These are phyloP conservation scores for Thereva unica DNA, from an alignment of 2,888 invertebrate species.

Conservation along the genomic window DNA sequence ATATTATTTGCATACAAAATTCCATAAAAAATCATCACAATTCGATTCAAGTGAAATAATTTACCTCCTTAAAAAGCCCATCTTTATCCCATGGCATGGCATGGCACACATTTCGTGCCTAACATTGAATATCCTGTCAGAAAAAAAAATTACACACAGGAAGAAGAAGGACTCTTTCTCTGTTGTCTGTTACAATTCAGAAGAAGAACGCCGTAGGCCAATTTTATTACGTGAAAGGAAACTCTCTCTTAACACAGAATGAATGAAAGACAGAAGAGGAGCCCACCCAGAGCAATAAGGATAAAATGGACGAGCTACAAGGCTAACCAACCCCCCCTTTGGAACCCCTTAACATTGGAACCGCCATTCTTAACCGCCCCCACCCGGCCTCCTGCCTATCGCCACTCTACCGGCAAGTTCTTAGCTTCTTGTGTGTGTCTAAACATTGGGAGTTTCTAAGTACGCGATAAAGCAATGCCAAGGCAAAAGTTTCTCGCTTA, in stretches of 20 bases:
- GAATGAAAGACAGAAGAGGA: too few species aligned
- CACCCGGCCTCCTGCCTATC: too few species aligned
- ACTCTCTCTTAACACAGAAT: not conserved
- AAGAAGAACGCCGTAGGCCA: conserved; percentile 15
- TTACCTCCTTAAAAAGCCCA: not conserved
- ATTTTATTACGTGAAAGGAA: conserved; percentile 25
- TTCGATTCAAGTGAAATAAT: conserved; percentile 8
- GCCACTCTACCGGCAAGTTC: too few species aligned
- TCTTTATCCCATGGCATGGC: not conserved
- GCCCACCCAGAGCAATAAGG: not conserved
- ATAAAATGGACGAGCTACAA: not conserved
- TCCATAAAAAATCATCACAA: conserved; percentile 25
- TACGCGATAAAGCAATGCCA: not conserved
- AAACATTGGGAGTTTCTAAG: conserved; percentile 11
- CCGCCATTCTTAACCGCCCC: not conserved
- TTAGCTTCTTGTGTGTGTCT: not conserved
- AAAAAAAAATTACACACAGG: not conserved
- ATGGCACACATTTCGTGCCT: not conserved
- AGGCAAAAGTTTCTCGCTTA: conserved; percentile 31
- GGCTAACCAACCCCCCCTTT: not conserved
- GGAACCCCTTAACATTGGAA: not conserved
- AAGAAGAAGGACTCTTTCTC: conserved; percentile 3
- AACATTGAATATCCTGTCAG: not conserved
- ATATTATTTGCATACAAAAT: conserved; percentile 26
- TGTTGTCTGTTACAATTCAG: not conserved